phyloP scores from a whole-genome alignment of 92 coral and sea anemone genomes.

The Pocillopora meandrina region DNA sequence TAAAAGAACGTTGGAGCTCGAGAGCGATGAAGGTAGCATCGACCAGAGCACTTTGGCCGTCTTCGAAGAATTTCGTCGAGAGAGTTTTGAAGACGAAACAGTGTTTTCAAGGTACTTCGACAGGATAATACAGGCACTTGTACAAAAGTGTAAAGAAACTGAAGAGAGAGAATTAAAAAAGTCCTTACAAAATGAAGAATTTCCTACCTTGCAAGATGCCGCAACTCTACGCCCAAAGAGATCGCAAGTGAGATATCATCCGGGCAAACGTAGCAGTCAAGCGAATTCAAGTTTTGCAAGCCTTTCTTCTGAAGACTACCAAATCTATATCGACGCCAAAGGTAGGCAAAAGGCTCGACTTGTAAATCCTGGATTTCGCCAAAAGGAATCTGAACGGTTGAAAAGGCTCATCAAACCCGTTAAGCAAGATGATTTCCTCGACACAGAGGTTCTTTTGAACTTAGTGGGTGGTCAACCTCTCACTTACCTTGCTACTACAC shows the following conservation, averaged over 20 bases:
- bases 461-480: conserved; percentile 40
- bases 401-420: conserved; percentile 8
- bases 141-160: conserved; percentile 37
- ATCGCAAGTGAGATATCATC: not conserved
- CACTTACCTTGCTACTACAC: conserved; percentile 52
- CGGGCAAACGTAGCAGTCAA: not conserved
- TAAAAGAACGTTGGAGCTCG: not conserved
- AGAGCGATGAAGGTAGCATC: not conserved
- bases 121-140: conserved; percentile 42
- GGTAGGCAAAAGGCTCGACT: conserved; percentile 63
- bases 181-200: conserved; percentile 19
- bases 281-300: not conserved
- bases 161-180: not conserved
- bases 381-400: conserved; percentile 10
- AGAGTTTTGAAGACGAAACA: conserved; percentile 53
- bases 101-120: conserved; percentile 68
- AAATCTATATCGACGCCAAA: conserved; percentile 35
- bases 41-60: not conserved
- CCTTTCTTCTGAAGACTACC: conserved; percentile 16
- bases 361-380: conserved; percentile 30
- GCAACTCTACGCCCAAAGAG: not conserved
- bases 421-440: conserved; percentile 26
- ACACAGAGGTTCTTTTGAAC: conserved; percentile 45
- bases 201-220: conserved; percentile 41
- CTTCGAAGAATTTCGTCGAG: conserved; percentile 29